Evolutionary conservation across 2,888 invertebrate genomes (phyloP).

Genomic region (Leptinotarsa peninsularis): DNA sequence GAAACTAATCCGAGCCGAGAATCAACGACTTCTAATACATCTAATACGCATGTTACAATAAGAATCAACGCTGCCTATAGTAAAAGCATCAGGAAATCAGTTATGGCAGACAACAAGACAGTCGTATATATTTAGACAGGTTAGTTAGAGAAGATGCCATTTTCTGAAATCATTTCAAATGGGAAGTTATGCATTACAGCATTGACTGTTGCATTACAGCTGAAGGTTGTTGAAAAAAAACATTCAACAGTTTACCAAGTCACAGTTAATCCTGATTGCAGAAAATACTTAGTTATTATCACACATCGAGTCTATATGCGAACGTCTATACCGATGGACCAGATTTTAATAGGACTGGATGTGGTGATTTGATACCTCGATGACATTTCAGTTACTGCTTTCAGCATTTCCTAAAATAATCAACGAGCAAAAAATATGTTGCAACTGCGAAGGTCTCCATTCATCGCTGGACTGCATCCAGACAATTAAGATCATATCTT

Average conservation of each 20-base stretch:
- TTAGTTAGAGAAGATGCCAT: too few relatives aligned
- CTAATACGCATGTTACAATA: too few relatives aligned
- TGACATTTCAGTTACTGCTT: conserved; percentile 22
- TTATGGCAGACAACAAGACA: too few relatives aligned
- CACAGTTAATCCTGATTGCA: conserved; percentile 25
- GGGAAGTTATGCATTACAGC: conserved; percentile 40
- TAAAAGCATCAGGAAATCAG: too few relatives aligned
- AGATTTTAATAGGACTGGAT: conserved; percentile 33
- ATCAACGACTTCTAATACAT: too few relatives aligned
- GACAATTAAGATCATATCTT: conserved; percentile 32
- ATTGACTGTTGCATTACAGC: conserved; percentile 26
- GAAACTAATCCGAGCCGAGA: too few relatives aligned
- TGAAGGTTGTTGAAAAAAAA: neutral
- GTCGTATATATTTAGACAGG: too few relatives aligned
- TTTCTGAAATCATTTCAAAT: conserved; percentile 44
- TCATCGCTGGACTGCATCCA: neutral
- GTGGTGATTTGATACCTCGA: conserved; percentile 21
- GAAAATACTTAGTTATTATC: conserved; percentile 24
- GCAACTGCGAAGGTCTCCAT: neutral
- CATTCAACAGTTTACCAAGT: conserved; percentile 23
- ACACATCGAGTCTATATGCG: conserved; percentile 32
- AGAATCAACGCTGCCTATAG: too few relatives aligned
- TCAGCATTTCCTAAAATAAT: conserved; percentile 5
- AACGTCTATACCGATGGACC: conserved; percentile 40
- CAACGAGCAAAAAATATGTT: neutral